Evolutionary conservation across 2,888 invertebrate species (phyloP), one percentile per base, ranked within the genome.

Genomic region (Caenorhabditis sinica): DNA sequence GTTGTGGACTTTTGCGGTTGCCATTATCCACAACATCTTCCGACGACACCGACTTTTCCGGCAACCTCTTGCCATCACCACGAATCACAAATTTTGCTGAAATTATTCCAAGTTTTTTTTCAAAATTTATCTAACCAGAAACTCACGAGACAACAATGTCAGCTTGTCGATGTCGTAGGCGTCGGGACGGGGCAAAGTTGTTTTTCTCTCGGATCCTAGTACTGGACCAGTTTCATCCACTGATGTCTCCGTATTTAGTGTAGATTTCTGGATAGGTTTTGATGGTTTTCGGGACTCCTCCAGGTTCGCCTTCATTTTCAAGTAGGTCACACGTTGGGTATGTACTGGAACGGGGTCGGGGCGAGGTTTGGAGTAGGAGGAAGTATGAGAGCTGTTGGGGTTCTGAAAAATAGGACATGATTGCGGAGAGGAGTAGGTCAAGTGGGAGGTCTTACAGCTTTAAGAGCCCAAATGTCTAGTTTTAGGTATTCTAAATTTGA

Each of bases 321-420:
- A 86, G 76, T 86, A 92, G 43, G 88, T 89, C 9, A 86, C 49
- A 20, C 90, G 83, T 68, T 93, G 92, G 53, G 89, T 90, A 15
- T 92, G 93, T 20, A 93, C 93, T 6, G 93, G 93, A 0, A 92
- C 90, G 0, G 92, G 90, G n/a, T 90, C 49, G 20, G 20, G 20
- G 20, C n/a, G 51, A 3, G 51, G 23, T n/a, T 51, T 23, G 4
- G 51, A 51, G 23, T 20, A 51, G 8, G 51, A n/a, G 2, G 23
- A 51, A 15, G n/a, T 1, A 4, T 1, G 0, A 20, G 51, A 30
- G 85, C 81, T 6, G 69, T 68, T 45, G 69, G 49, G 20, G 75
- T n/a, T n/a, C n/a, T n/a, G n/a, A n/a, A n/a, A n/a, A n/a, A n/a
- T n/a, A n/a, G n/a, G n/a, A n/a, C n/a, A n/a, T n/a, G n/a, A n/a